Base-by-base conservation (phyloP, 2,888 invertebrate species). In the Brenthis daphne region DNA sequence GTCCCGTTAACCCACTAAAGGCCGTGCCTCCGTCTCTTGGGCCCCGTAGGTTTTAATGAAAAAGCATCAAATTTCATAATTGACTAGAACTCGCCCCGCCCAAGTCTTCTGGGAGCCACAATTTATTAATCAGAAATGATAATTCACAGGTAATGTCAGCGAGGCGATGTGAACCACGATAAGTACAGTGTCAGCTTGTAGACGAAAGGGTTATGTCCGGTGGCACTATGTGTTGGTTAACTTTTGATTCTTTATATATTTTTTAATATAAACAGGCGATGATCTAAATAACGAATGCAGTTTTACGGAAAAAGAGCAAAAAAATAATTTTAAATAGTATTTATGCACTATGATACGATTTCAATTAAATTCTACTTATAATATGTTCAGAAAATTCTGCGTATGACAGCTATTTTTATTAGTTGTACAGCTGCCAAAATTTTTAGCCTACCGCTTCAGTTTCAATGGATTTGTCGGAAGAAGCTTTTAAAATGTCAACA, bases 121-220 rank as follows among this genome's bases (percentile, higher is more conserved):
- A 90, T 91, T 90, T 92, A 92, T 92, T 92, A 92, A 92, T 92
- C 92, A 92, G 89, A 92, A 92, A 92, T 92, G 91, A 92, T 92
- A 92, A 90, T 90, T 92, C 90, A 92, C 90, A 80, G 87, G 89
- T 90, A 91, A 92, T 86, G 89, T 82, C 79, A 80, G 77, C 79
- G 77, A 76, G 80, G 77, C 80, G 80, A 82, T 79, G 82, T 78
- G 76, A 76, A 76, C 72, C 60, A 70, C 65, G 66, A 89, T 88
- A 87, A 80, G 72, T 77, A 87, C 86, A 83, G 74, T 83, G 63
- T 69, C 54, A 81, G 73, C 68, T 76, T 70, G 80, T 75, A 78
- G 79, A 81, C 82, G 84, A 82, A 89, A 89, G 84, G 85, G 86
- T 86, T 86, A 75, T 74, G 78, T 55, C 76, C 67, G 71, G 78